These are phyloP conservation scores for Drosophila repleta DNA, from an alignment of 1,140 invertebrate genomes.

Conservation along the genomic window DNA sequence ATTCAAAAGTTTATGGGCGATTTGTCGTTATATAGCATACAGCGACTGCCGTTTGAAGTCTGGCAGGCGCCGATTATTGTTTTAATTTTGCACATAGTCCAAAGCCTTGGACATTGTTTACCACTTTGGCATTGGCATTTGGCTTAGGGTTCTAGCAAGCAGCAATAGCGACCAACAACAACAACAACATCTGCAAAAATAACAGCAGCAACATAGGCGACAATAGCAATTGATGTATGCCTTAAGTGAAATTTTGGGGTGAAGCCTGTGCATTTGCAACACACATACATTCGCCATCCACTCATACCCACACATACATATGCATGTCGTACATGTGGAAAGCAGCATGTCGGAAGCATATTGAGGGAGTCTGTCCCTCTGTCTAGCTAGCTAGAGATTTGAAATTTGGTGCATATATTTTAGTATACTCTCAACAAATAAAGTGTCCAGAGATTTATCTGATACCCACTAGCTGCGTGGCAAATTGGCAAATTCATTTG, in stretches of 20 bases:
- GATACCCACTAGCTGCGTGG: no score
- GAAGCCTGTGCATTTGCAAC: conserved; percentile 3
- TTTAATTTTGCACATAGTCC: conserved; percentile 70
- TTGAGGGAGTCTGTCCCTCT: background rate
- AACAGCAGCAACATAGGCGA: conserved; percentile 16
- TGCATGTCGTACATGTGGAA: background rate
- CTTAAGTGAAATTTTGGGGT: conserved; percentile 45
- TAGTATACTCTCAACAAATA: no score
- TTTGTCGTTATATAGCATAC: conserved; percentile 23
- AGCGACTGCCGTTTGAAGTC: conserved; percentile 46
- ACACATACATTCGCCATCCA: background rate
- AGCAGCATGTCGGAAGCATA: background rate
- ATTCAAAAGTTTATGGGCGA: conserved; percentile 49
- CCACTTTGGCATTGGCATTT: conserved; percentile 75
- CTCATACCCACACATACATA: background rate
- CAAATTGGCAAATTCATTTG: no score
- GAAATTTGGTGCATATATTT: no score
- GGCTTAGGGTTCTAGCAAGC: conserved; percentile 56
- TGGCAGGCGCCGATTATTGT: conserved; percentile 63
- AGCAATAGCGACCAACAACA: conserved; percentile 12
- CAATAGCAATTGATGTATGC: conserved; percentile 12
- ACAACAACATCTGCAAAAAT: background rate
- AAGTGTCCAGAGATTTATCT: no score
- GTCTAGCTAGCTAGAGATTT: no score
- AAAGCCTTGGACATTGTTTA: conserved; percentile 74